Base-by-base conservation (phyloP, 2,797 vertebrate genomes). In the Sebastes paucispinis region DNA sequence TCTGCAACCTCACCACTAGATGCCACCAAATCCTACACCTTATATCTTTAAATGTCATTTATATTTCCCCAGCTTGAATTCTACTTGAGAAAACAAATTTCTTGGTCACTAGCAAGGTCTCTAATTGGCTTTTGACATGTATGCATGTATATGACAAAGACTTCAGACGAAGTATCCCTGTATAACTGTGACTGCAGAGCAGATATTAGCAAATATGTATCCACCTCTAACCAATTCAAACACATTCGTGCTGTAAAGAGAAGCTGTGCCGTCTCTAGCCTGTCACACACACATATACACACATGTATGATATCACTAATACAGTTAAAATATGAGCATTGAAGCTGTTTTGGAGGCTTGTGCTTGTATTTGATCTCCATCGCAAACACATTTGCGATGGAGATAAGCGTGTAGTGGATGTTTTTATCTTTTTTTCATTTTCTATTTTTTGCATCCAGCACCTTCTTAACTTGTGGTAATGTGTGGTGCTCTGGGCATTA, bases 131-230 rank as follows among this genome's bases (percentile, higher is more conserved):
- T 25, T 62, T 29, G 16, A 29, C 12, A 8, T 39, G 2, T 52
- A 43, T 32, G 50, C 43, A 74, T 73, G 25, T 73, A 50, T 62
- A 39, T 62, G 69, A 66, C 50, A n/a, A 68, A 69, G 25, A 59
- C 43, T 39, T 25, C 20, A 60, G n/a, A 50, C 39, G 52, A 71
- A 57, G 31, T 43, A 4, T 47, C 8, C 3, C 14, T 10, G 10
- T 18, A 67, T 60, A 16, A 31, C 25, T 52, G 14, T 63, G 32
- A 66, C 36, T 20, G 24, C 16, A 52, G 10, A 78, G 57, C 60
- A 77, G 70, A 43, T 16, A 43, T 43, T 43, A 3, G 39, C 14
- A 43, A 16, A 43, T 43, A 43, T 43, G 39, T 43, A 43, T 43
- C 13, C 39, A 43, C 14, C 39, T 43, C 13, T 43, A 43, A 39